phyloP scores from a whole-genome alignment of 53 echinoderm and acorn worm species.

The Crossaster papposus region DNA sequence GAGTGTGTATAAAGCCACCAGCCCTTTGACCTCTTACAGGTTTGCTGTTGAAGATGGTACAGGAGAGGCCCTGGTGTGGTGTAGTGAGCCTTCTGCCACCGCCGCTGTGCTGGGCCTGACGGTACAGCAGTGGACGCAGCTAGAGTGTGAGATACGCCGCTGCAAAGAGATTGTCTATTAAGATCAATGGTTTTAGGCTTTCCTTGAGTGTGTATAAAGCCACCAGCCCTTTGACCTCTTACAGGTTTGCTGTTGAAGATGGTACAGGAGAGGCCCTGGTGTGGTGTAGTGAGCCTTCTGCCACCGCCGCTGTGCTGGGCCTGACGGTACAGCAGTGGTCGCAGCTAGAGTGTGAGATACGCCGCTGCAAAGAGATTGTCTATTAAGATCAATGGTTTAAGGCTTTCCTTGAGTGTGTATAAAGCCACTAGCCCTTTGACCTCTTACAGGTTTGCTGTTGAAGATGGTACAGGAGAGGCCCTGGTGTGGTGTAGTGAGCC shows the following conservation, averaged over 20 bases:
- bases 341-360: constrained; percentile 11
- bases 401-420: background rate
- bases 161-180: no score
- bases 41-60: constrained; percentile 57
- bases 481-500: constrained; percentile 51
- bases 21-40: background rate
- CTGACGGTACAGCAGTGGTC: constrained; percentile 17
- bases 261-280: constrained; percentile 51
- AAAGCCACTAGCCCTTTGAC: background rate
- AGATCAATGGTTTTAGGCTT: background rate
- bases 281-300: constrained; percentile 38
- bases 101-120: constrained; percentile 31
- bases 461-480: constrained; percentile 54
- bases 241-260: constrained; percentile 57
- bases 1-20: background rate
- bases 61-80: constrained; percentile 56
- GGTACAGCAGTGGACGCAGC: constrained; percentile 7
- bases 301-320: constrained; percentile 27
- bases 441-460: constrained; percentile 42
- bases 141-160: constrained; percentile 1
- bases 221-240: background rate
- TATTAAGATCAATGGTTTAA: background rate
- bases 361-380: constrained; percentile 17
- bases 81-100: constrained; percentile 10
- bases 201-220: background rate